Evolutionary conservation across 2,113 vertebrate genomes (phyloP).

Genomic region (Nicator chloris): DNA sequence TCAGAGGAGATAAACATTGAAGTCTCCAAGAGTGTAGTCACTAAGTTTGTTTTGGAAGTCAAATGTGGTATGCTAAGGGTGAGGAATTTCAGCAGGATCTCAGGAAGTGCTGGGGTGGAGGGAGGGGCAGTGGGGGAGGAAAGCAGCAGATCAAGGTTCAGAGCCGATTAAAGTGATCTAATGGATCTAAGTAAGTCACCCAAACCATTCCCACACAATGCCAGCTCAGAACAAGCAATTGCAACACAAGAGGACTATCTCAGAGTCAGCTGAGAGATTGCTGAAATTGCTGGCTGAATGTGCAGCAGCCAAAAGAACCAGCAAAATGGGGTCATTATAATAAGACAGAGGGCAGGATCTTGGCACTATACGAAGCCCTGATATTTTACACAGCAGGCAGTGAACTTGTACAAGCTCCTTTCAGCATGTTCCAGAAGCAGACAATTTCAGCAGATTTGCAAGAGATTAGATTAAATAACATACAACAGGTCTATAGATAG

Average conservation of each 20-base stretch:
- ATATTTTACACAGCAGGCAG: background rate
- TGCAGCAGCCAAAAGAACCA: background rate
- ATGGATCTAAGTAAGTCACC: background rate
- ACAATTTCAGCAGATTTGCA: background rate
- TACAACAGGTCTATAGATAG: background rate
- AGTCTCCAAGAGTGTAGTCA: background rate
- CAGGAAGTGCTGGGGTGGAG: background rate
- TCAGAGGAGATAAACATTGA: background rate
- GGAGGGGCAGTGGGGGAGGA: rapidly evolving
- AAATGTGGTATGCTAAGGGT: background rate
- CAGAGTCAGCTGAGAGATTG: background rate
- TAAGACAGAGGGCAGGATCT: background rate
- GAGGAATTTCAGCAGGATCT: background rate
- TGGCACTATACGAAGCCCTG: background rate
- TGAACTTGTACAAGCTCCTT: background rate
- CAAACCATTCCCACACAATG: background rate
- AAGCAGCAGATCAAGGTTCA: background rate
- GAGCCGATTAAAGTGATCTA: background rate
- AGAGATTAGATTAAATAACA: background rate
- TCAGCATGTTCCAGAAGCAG: background rate
- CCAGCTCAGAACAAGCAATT: background rate
- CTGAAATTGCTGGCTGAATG: background rate
- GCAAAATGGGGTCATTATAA: background rate
- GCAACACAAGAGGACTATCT: background rate
- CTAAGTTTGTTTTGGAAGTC: background rate